Evolutionary conservation across 2,888 invertebrate species (phyloP).

Genomic region (Blera fallax): DNA sequence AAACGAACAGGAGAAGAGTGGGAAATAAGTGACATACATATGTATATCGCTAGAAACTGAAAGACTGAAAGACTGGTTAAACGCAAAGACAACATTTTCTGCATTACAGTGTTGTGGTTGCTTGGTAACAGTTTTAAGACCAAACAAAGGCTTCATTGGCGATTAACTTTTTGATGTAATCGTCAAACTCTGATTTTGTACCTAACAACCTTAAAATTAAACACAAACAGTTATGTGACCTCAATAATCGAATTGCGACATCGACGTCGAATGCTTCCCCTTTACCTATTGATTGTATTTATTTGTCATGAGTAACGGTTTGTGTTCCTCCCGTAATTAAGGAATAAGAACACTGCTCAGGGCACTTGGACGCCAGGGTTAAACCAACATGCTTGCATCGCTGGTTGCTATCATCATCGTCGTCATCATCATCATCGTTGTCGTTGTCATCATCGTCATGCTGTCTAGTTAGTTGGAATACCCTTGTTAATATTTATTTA

Average conservation of each 20-base stretch:
- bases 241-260: not conserved
- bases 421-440: constrained; percentile 7
- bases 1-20: too few species aligned
- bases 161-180: too few species aligned
- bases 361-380: constrained; percentile 34
- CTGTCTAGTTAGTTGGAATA: constrained; percentile 57
- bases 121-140: too few species aligned
- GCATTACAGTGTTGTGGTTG: too few species aligned
- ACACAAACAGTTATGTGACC: not conserved
- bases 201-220: too few species aligned
- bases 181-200: too few species aligned
- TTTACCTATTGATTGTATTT: not conserved
- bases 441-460: constrained; percentile 23
- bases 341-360: constrained; percentile 39
- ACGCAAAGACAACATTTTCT: too few species aligned
- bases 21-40: too few species aligned
- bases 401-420: constrained; percentile 2
- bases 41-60: too few species aligned
- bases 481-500: constrained; percentile 63
- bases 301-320: not conserved
- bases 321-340: constrained; percentile 16
- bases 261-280: not conserved
- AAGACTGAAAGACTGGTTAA: too few species aligned
- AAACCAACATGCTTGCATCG: constrained; percentile 42
- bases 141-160: too few species aligned